These are phyloP conservation scores for Gymnocypris eckloni DNA, from an alignment of 2,797 vertebrate genomes.

Conservation along the genomic window DNA sequence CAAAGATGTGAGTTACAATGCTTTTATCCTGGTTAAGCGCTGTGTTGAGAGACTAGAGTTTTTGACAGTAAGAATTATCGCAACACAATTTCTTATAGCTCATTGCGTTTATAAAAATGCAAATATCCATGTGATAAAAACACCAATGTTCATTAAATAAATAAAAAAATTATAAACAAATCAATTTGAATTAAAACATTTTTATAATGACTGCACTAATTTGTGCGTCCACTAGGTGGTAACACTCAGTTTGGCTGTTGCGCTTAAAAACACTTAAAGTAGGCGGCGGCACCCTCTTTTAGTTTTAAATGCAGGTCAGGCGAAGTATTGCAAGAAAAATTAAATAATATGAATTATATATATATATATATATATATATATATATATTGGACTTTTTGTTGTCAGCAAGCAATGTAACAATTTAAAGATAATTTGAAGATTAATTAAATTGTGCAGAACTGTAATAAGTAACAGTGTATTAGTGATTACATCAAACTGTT, in stretches of 20 bases:
- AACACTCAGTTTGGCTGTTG: background rate
- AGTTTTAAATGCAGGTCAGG: background rate
- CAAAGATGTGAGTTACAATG: background rate
- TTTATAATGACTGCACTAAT: background rate
- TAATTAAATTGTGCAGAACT: background rate
- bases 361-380: too few species aligned
- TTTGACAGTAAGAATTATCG: too few species aligned
- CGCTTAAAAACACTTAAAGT: background rate
- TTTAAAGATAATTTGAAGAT: too few species aligned
- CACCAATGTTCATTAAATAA: too few species aligned
- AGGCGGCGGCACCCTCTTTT: background rate
- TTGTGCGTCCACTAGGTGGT: background rate
- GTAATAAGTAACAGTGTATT: background rate
- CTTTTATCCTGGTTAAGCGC: background rate
- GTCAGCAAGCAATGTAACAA: background rate
- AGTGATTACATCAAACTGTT: background rate
- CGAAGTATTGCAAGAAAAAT: background rate
- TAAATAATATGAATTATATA: too few species aligned
- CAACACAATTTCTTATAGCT: slow-evolving; percentile 18
- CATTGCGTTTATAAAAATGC: slow-evolving; percentile 35
- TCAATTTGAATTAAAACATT: background rate
- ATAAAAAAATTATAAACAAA: too few species aligned
- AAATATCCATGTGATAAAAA: background rate
- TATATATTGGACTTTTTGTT: background rate
- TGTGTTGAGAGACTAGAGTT: too few species aligned